These are phyloP conservation scores for Oriolus oriolus DNA, from an alignment of 2,113 vertebrate species.

Conservation along the genomic window DNA sequence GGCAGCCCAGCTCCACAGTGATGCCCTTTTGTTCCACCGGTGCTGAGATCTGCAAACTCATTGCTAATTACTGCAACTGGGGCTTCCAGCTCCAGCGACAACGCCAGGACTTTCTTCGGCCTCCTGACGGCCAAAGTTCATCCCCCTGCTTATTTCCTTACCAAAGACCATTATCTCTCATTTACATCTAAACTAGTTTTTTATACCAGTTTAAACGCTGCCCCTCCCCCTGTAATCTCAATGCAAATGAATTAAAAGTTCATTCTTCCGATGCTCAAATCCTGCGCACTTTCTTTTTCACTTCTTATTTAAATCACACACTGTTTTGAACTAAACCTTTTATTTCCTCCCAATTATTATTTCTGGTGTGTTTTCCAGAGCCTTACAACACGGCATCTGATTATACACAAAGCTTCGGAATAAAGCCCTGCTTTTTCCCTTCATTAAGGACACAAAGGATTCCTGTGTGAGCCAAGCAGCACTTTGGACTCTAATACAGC, in stretches of 20 bases:
- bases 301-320: slow-evolving; percentile 77
- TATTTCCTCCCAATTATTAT: slow-evolving; percentile 80
- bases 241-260: slow-evolving; percentile 76
- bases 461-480: slow-evolving; percentile 73
- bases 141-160: slow-evolving; percentile 62
- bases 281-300: slow-evolving; percentile 71
- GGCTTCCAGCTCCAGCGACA: slow-evolving; percentile 5
- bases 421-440: slow-evolving; percentile 76
- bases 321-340: slow-evolving; percentile 77
- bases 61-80: slow-evolving; percentile 22
- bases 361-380: slow-evolving; percentile 80
- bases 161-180: slow-evolving; percentile 72
- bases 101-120: slow-evolving; percentile 17
- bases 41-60: slow-evolving; percentile 31
- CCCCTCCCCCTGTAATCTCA: slow-evolving; percentile 71
- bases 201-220: slow-evolving; percentile 72
- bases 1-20: not conserved
- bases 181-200: slow-evolving; percentile 80
- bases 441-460: slow-evolving; percentile 80
- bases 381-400: slow-evolving; percentile 77
- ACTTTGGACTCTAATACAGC: slow-evolving; percentile 75
- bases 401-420: slow-evolving; percentile 77
- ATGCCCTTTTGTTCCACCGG: slow-evolving; percentile 24
- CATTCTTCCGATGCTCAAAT: slow-evolving; percentile 70
- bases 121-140: slow-evolving; percentile 55